A percentile compares a stretch with the other conserved stretches of the same genome.
Conservation (phyloP, 2,888 invertebrate species). For the Fragum sueziense region DNA sequence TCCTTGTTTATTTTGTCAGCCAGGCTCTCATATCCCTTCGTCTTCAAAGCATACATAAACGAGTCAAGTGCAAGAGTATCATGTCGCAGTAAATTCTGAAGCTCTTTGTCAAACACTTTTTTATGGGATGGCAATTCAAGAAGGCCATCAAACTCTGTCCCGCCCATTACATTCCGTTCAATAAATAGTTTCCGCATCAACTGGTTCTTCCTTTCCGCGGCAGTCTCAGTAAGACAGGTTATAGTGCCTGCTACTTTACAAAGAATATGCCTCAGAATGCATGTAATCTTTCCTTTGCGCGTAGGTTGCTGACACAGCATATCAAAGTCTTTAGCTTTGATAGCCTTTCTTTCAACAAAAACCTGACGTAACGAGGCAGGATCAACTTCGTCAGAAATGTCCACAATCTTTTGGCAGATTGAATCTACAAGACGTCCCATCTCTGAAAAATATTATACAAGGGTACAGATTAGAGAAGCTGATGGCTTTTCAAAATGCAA, state of each 20-base stretch:
- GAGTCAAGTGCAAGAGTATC: neutral
- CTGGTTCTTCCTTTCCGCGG: neutral
- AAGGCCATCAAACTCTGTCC: neutral
- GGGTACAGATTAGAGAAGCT: too few species aligned
- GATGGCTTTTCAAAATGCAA: too few species aligned
- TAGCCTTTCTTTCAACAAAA: neutral
- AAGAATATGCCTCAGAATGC: neutral
- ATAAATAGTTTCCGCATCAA: neutral
- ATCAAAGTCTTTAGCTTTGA: neutral
- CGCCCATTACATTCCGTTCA: neutral
- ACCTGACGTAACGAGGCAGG: neutral
- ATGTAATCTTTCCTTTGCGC: neutral
- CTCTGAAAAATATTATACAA: neutral
- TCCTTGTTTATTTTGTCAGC: neutral
- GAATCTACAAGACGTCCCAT: neutral
- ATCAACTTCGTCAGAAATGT: conserved; percentile 1
- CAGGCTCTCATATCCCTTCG: neutral
- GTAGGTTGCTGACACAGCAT: neutral
- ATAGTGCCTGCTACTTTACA: neutral
- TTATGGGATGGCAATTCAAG: neutral
- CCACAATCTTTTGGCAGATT: neutral
- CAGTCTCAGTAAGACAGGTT: neutral
- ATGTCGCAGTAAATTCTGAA: neutral
- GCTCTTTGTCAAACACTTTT: neutral
- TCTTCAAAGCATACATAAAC: neutral